Base-by-base conservation (phyloP, 2,797 vertebrate species). In the Schizothorax lantsangensis region DNA sequence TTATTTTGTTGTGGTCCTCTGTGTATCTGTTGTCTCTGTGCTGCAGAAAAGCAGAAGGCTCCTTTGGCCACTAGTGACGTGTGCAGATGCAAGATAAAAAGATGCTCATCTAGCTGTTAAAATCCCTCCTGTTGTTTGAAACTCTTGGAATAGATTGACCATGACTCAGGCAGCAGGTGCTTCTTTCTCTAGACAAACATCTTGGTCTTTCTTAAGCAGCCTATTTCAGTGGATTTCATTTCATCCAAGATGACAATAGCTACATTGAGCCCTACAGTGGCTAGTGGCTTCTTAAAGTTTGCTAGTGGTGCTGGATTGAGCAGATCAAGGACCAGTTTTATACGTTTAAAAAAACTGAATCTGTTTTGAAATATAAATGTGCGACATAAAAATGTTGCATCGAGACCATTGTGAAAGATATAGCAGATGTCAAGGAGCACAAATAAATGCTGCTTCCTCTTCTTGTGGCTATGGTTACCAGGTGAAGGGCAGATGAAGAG, bases 91-190 rank as follows among this genome's bases (percentile, higher is more conserved):
- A 87, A 64, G 33, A 75, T 87, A 68, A 87, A 84, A 80, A 84
- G 89, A 90, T 91, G 87, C 90, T 88, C 69, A 84, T 66, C 57
- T 38, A 52, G 77, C 84, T 68, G 64, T 38, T 87, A 87, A 91
- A 90, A 93, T 91, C 88, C 88, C 64, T 43, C 19, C 92, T 91
- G 88, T 94, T 94, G 91, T 94, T 92, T 78, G 68, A 54, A 54
- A 81, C 84, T 88, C 86, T 88, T 90, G 83, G 72, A 30, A 75
- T 83, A n/a, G 72, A 86, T 89, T 84, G 79, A 83, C 79, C 86
- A 52, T 26, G 84, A 88, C 19, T 49, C 49, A 75, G 43, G 80
- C 91, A 89, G 92, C 92, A 91, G 92, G 90, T 92, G 91, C 85
- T 88, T 85, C 83, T 87, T 81, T 45, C 36, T 78, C 40, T 38